Percentiles rank a stretch among this genome's conserved stretches.
Evolutionary conservation across 2,888 invertebrate genomes (phyloP).

Genomic region (Orthosia gracilis): DNA sequence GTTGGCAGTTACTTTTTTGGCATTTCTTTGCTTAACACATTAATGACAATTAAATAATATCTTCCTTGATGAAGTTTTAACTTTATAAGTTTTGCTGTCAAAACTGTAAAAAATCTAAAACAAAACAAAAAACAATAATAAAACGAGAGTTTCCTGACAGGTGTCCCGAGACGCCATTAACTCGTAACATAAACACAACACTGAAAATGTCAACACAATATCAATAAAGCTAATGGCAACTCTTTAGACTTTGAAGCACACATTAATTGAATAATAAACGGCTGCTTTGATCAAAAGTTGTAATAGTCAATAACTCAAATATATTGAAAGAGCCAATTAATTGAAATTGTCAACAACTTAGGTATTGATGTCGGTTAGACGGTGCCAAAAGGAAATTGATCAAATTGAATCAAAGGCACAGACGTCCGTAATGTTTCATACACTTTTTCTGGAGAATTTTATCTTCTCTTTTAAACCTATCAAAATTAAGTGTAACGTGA

Average conservation of each 20-base stretch:
- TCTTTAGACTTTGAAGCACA: neutral
- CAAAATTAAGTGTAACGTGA: no score
- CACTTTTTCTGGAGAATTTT: neutral
- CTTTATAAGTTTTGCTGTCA: neutral
- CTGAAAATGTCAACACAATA: conserved; percentile 29
- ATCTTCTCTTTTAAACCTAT: no score
- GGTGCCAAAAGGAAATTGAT: neutral
- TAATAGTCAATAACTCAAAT: conserved; percentile 9
- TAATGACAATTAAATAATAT: no score
- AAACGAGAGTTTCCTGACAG: conserved; percentile 2
- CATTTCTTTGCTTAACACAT: no score
- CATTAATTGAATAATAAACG: conserved; percentile 11
- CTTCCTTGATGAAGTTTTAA: no score
- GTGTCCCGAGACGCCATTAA: neutral
- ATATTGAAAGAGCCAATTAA: conserved; percentile 11
- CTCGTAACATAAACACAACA: neutral
- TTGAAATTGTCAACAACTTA: neutral
- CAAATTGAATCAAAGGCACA: conserved; percentile 19
- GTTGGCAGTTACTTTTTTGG: no score
- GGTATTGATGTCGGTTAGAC: neutral
- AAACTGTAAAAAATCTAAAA: neutral
- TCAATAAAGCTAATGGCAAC: conserved; percentile 2
- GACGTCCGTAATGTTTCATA: neutral
- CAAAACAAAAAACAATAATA: no score
- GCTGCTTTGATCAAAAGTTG: conserved; percentile 23